These are phyloP conservation scores for Ascidia mentula DNA, from an alignment of 23 tunicate genomes.

Conservation along the genomic window DNA sequence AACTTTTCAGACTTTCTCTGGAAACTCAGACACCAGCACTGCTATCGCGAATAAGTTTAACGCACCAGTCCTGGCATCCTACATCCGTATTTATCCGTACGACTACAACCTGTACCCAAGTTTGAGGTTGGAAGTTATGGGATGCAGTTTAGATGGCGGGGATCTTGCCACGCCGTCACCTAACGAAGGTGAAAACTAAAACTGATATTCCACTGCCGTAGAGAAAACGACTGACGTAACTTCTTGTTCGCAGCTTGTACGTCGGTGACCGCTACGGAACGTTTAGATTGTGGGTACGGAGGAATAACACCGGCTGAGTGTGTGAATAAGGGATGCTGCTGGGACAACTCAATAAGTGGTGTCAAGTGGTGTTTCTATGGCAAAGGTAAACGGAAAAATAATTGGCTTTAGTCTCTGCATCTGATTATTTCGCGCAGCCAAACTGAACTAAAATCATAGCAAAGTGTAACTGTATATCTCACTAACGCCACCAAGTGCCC, in stretches of 20 bases:
- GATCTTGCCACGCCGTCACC: slow-evolving; percentile 61
- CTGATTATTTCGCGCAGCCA: too few relatives aligned
- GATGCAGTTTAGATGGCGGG: slow-evolving; percentile 70
- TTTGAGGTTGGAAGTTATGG: slow-evolving; percentile 79
- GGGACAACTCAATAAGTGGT: slow-evolving; percentile 54
- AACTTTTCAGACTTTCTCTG: slow-evolving; percentile 51
- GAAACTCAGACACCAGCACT: slow-evolving; percentile 52
- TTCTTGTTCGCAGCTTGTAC: slow-evolving; percentile 47
- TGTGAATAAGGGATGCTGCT: slow-evolving; percentile 82
- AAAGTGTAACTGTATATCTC: too few relatives aligned
- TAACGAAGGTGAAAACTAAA: slow-evolving; percentile 24
- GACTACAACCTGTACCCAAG: slow-evolving; percentile 37
- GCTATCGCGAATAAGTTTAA: slow-evolving; percentile 71
- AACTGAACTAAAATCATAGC: too few relatives aligned
- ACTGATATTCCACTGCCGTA: background rate
- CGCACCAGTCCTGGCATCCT: slow-evolving; percentile 51
- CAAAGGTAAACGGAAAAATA: slow-evolving; percentile 54
- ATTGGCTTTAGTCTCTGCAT: too few relatives aligned
- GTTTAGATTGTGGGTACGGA: slow-evolving; percentile 84
- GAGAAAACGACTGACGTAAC: background rate
- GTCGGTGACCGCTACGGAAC: slow-evolving; percentile 41
- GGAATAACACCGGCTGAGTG: slow-evolving; percentile 65
- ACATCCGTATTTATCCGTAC: slow-evolving; percentile 57
- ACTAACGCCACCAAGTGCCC: too few relatives aligned
- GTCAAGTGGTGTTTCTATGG: slow-evolving; percentile 74